Conservation (phyloP, 2,888 invertebrate species). For the Chrysolina americana region DNA sequence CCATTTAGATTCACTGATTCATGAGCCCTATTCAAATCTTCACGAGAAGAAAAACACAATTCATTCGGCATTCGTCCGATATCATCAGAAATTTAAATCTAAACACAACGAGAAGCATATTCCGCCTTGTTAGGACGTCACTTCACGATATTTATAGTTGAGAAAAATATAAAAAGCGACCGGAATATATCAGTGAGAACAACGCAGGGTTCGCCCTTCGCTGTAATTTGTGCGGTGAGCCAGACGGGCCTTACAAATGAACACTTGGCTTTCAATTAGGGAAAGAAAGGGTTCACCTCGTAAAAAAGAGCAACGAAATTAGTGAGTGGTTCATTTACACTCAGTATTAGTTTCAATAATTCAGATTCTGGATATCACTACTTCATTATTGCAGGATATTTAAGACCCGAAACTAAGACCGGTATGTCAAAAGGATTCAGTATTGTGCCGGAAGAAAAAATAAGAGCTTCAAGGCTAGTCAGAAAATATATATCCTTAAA, state of each 20-base stretch:
- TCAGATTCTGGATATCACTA: too few species aligned
- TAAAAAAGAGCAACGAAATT: background rate
- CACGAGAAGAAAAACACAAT: background rate
- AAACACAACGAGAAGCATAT: constrained; percentile 28
- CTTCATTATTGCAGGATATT: too few species aligned
- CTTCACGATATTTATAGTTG: constrained; percentile 28
- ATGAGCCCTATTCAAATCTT: too few species aligned
- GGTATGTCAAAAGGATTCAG: too few species aligned
- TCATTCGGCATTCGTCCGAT: constrained; percentile 18
- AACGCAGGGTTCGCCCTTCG: constrained; percentile 14
- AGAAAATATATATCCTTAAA: too few species aligned
- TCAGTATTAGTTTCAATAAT: too few species aligned
- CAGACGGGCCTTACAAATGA: constrained; percentile 24
- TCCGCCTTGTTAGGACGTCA: constrained; percentile 17
- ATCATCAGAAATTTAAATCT: constrained; percentile 28
- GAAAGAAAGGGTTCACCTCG: constrained; percentile 1
- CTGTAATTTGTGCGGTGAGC: constrained; percentile 22
- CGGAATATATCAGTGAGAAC: constrained; percentile 24
- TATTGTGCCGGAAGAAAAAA: too few species aligned
- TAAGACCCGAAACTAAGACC: too few species aligned
- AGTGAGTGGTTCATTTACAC: too few species aligned
- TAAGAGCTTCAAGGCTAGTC: too few species aligned
- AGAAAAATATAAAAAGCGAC: constrained; percentile 15
- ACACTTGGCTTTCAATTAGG: constrained; percentile 31
- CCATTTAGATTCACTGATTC: too few species aligned